Evolutionary conservation across 2,888 invertebrate species (phyloP).

Genomic region (Lepidonotus clava): DNA sequence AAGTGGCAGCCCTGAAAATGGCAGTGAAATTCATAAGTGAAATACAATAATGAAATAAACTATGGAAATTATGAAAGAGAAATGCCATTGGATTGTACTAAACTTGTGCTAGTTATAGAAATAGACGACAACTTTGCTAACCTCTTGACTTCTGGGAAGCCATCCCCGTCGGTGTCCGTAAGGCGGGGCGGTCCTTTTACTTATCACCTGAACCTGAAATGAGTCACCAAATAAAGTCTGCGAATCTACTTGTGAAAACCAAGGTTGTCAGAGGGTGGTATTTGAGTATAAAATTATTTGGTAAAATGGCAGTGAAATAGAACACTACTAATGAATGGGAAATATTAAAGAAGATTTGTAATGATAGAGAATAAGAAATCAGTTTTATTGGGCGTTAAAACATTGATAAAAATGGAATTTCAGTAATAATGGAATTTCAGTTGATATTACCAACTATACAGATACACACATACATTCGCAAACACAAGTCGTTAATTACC

Average conservation of each 20-base stretch:
- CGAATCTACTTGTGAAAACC: neutral
- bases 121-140: constrained; percentile 68
- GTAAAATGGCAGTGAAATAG: neutral
- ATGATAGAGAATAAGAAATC: neutral
- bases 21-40: neutral
- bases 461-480: neutral
- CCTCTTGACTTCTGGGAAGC: constrained; percentile 91
- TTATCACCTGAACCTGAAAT: constrained; percentile 70
- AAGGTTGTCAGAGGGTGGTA: neutral
- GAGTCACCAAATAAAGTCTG: neutral
- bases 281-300: neutral
- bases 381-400: neutral
- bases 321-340: neutral
- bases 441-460: neutral
- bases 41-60: neutral
- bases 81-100: neutral
- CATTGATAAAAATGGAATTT: neutral
- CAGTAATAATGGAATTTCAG: constrained; percentile 75
- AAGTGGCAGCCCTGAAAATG: neutral
- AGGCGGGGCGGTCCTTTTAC: constrained; percentile 85
- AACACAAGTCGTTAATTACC: constrained; percentile 73
- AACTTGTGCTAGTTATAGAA: neutral
- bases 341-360: neutral
- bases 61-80: neutral
- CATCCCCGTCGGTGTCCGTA: constrained; percentile 97